Base-by-base conservation (phyloP, 2,888 invertebrate species). In the Caenorhabditis zanzibari region DNA sequence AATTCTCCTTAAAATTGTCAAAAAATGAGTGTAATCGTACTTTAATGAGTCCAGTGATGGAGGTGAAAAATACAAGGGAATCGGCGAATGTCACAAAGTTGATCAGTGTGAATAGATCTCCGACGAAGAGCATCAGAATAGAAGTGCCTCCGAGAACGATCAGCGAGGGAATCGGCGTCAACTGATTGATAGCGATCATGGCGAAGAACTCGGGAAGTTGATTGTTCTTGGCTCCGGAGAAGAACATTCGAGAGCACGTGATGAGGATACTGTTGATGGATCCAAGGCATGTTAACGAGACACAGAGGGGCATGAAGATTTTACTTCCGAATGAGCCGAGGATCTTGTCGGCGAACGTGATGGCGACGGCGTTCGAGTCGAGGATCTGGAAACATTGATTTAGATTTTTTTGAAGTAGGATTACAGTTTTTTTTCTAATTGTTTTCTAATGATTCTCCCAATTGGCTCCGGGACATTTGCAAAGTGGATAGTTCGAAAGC, bases 231-330 rank as follows among this genome's bases (percentile, higher is more conserved):
- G 93, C 94, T 38, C 93, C 94, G 32, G 93, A 93, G 90, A 94
- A 94, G 86, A 93, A 93, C 89, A 94, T 92, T 88, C 94, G 93
- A 0, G 97, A 96, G 0, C 96, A 96, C 0, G 97, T 96, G 92
- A 98, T 97, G 83, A 98, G 97, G 3, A 96, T 96, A 19, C 97
- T 97, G 92, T 98, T 98, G 9, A 98, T 93, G 2, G 96, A 96
- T 0, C 98, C 98, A 92, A 97, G 96, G 0, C 97, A 97, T 35
- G 97, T 96, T 81, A 96, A 95, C 0, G 97, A 97, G 0, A 98
- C 98, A 92, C 97, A 97, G 68, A 98, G 93, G 0, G 98, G 97
- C 96, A 98, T 97, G 47, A 96, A 94, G 19, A 81, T 64, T 41
- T 81, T 81, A 47, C 75, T 75, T 1, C 80, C 83, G 49, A 84